These are phyloP conservation scores for Philaethria dido DNA, from an alignment of 2,888 invertebrate species.

Conservation along the genomic window DNA sequence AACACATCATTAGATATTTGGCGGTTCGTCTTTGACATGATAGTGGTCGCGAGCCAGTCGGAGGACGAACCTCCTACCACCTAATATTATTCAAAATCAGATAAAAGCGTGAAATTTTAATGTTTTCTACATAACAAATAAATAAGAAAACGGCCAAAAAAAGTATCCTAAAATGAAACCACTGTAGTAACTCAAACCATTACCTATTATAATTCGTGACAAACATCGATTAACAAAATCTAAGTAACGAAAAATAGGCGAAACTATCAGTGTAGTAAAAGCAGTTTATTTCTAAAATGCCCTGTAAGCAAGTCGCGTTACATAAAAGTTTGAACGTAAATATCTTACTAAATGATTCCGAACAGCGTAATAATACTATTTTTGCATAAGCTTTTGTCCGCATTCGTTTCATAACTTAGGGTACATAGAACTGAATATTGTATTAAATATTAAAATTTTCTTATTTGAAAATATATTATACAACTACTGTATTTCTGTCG, in stretches of 20 bases:
- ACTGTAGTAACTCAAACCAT: background rate
- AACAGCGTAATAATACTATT: background rate
- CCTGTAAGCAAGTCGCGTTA: slow-evolving; percentile 3
- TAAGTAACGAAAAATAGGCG: slow-evolving; percentile 2
- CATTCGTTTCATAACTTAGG: background rate
- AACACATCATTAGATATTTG: no score
- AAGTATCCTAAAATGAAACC: background rate
- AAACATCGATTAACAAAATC: background rate
- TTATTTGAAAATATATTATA: no score
- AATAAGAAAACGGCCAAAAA: background rate
- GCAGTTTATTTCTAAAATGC: slow-evolving; percentile 1
- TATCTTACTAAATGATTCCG: slow-evolving; percentile 7
- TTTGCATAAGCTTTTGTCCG: background rate
- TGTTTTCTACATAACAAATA: no score
- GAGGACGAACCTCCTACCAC: no score
- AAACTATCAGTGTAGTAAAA: slow-evolving; percentile 13
- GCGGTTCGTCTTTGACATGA: no score
- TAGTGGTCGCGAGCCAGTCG: no score
- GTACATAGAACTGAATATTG: no score
- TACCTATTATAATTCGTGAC: slow-evolving; percentile 10
- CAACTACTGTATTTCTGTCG: no score
- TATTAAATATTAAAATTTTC: no score
- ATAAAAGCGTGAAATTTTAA: no score
- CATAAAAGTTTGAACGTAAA: slow-evolving; percentile 9
- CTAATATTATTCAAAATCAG: no score